Conservation (phyloP, 2,113 vertebrate species). For the Erpornis zantholeuca region DNA sequence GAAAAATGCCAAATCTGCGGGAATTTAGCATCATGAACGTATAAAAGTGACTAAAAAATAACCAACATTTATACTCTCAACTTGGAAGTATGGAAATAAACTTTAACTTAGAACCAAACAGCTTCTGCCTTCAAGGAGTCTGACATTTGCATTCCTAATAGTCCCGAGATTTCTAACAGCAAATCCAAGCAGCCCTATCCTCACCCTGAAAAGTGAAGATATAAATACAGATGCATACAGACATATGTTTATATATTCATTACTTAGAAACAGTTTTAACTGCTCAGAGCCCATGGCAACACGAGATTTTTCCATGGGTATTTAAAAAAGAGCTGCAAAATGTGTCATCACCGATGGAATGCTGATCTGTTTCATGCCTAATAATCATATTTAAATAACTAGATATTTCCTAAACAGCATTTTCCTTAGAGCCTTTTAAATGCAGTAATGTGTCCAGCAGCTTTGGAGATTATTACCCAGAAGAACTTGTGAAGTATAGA, state of each 20-base stretch:
- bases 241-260: not conserved
- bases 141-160: not conserved
- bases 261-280: not conserved
- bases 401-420: not conserved
- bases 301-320: not conserved
- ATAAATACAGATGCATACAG: not conserved
- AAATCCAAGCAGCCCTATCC: not conserved
- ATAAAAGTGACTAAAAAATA: not conserved
- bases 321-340: not conserved
- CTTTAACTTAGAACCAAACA: not conserved
- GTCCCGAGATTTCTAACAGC: not conserved
- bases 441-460: not conserved
- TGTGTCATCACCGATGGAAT: not conserved
- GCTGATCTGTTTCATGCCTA: not conserved
- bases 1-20: not conserved
- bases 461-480: not conserved
- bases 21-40: not conserved
- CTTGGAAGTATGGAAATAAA: slow-evolving; percentile 7
- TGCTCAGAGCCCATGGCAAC: not conserved
- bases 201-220: not conserved
- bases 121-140: not conserved
- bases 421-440: not conserved
- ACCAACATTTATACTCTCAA: not conserved
- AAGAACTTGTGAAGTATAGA: not conserved
- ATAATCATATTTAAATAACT: not conserved